Percentiles rank a stretch among this genome's conserved stretches.
These are phyloP conservation scores for Xiphorhynchus erythropygius DNA, from an alignment of 2,797 vertebrate genomes.

Conservation along the genomic window DNA sequence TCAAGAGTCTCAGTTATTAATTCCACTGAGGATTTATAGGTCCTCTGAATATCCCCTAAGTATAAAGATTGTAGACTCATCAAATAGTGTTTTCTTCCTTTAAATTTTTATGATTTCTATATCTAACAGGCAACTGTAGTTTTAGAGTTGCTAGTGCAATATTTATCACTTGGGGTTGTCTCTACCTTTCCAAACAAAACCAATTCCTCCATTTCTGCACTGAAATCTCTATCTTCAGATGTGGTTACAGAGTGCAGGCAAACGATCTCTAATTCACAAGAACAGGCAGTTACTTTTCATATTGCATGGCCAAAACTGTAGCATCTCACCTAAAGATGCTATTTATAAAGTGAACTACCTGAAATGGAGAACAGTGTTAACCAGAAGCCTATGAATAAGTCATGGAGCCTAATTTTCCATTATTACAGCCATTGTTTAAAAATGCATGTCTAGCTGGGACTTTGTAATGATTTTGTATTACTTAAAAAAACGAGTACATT, in stretches of 20 bases:
- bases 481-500: conserved; percentile 71
- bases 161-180: neutral
- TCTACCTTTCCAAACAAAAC: neutral
- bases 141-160: conserved; percentile 30
- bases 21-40: conserved; percentile 72
- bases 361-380: conserved; percentile 67
- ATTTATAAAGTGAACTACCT: conserved; percentile 66
- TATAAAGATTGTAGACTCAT: conserved; percentile 74
- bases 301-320: neutral
- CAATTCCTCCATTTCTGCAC: neutral
- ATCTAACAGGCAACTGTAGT: conserved; percentile 30
- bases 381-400: conserved; percentile 79
- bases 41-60: conserved; percentile 69
- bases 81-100: conserved; percentile 71
- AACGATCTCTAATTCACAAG: neutral
- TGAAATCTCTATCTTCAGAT: neutral
- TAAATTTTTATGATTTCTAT: conserved; percentile 62
- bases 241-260: neutral
- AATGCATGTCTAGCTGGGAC: conserved; percentile 76
- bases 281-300: conserved; percentile 1
- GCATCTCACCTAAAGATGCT: conserved; percentile 56
- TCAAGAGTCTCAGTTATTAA: conserved; percentile 78
- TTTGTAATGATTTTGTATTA: conserved; percentile 75
- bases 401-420: conserved; percentile 80
- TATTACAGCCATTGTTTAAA: conserved; percentile 81